Percentiles rank a stretch among this genome's conserved stretches.
Conservation (phyloP, 2,797 vertebrate species). For the Gobionotothen gibberifrons region DNA sequence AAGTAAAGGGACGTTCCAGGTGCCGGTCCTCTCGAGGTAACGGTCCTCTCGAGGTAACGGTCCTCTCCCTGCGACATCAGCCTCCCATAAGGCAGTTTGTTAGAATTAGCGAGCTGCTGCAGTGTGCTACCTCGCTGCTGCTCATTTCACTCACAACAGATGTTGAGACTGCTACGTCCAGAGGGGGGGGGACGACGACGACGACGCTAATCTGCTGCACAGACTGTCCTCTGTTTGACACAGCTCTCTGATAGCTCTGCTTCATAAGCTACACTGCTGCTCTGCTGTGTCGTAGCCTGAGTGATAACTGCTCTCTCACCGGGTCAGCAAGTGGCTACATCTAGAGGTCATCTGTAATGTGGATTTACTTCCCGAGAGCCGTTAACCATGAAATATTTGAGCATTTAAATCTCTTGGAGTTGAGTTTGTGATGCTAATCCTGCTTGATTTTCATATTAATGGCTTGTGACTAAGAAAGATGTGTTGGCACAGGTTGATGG, state of each 20-base stretch:
- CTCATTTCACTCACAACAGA: conserved; percentile 59
- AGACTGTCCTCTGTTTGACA: conserved; percentile 58
- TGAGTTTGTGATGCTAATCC: conserved; percentile 28
- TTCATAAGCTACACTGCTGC: conserved; percentile 47
- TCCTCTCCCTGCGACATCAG: conserved; percentile 36
- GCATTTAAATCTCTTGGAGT: background rate
- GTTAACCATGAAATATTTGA: background rate
- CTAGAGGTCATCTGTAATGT: conserved; percentile 54
- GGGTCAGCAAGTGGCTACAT: conserved; percentile 42
- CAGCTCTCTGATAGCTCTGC: conserved; percentile 37
- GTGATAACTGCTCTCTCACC: conserved; percentile 48
- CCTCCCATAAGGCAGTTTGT: conserved; percentile 18
- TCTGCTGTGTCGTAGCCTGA: conserved; percentile 32
- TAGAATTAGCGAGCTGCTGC: conserved; percentile 27
- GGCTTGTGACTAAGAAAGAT: conserved; percentile 20
- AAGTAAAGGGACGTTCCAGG: conserved; percentile 39
- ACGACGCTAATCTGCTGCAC: conserved; percentile 64
- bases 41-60: conserved; percentile 35
- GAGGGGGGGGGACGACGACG: conserved; percentile 9
- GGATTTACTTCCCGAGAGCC: conserved; percentile 31
- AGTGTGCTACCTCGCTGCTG: conserved; percentile 24
- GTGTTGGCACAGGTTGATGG: conserved; percentile 27
- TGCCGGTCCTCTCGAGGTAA: conserved; percentile 40
- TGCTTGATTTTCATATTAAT: conserved; percentile 37
- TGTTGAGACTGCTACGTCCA: conserved; percentile 50